Conservation (phyloP, 2,888 invertebrate genomes). For the Eupithecia abbreviata region DNA sequence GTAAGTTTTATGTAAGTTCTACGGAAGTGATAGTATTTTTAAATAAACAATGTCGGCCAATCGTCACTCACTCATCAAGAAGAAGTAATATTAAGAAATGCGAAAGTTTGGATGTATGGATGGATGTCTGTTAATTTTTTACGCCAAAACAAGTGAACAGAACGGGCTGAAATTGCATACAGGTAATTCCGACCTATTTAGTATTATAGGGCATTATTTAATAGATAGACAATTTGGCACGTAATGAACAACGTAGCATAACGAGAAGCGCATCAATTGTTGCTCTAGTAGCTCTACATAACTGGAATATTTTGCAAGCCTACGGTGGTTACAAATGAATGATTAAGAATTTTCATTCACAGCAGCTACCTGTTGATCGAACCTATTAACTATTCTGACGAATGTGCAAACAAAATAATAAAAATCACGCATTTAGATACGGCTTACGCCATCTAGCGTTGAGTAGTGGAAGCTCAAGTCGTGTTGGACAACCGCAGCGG, state of each 20-base stretch:
- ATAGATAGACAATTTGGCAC: neutral
- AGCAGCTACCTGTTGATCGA: neutral
- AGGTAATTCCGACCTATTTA: neutral
- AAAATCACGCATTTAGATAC: neutral
- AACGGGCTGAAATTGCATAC: too few relatives aligned
- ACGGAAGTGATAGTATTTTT: neutral
- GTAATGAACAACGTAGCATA: neutral
- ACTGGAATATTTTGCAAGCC: neutral
- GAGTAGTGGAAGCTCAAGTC: conserved; percentile 20
- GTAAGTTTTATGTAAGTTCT: neutral
- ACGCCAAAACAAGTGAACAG: too few relatives aligned
- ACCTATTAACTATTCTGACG: conserved; percentile 1
- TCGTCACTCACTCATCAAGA: neutral
- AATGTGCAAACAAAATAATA: neutral
- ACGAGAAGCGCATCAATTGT: neutral
- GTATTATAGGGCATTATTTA: neutral
- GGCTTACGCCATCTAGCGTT: conserved; percentile 30
- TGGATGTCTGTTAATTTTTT: too few relatives aligned
- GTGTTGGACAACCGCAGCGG: neutral
- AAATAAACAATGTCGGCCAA: neutral
- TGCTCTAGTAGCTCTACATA: neutral
- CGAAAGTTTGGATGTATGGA: too few relatives aligned
- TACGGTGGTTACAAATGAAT: neutral
- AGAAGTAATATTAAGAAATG: too few relatives aligned
- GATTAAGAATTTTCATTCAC: neutral